Percentiles rank a stretch among this genome's conserved stretches.
phyloP scores from a whole-genome alignment of 2,113 vertebrate species.

The Nesoenas mayeri region DNA sequence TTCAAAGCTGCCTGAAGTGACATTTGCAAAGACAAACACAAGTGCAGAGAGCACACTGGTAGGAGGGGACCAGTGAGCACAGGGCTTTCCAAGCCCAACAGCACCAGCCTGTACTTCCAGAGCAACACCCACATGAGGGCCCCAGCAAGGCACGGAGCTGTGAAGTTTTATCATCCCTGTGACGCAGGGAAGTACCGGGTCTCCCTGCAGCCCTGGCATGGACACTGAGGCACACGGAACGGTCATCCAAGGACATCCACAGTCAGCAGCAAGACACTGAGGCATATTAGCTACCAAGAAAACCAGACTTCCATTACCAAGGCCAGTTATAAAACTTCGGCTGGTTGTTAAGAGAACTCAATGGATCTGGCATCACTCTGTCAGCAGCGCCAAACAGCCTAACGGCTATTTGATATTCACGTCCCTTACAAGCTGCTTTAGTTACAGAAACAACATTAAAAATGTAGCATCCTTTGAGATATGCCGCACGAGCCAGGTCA shows the following conservation, averaged over 20 bases:
- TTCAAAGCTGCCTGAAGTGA: neutral
- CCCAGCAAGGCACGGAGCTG: neutral
- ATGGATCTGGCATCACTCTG: neutral
- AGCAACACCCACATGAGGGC: slow-evolving; percentile 4
- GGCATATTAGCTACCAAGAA: neutral
- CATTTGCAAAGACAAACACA: neutral
- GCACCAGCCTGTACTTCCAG: neutral
- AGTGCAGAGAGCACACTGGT: accelerated
- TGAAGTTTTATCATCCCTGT: neutral
- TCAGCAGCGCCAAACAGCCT: slow-evolving; percentile 28
- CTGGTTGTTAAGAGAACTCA: neutral
- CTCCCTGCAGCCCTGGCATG: neutral
- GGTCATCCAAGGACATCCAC: slow-evolving; percentile 51
- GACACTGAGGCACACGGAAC: slow-evolving; percentile 10
- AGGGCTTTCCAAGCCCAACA: neutral
- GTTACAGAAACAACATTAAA: slow-evolving; percentile 40
- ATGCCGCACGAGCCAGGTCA: neutral
- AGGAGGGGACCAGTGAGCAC: neutral
- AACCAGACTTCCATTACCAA: neutral
- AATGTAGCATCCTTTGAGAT: neutral
- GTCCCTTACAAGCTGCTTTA: neutral
- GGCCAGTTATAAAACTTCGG: neutral
- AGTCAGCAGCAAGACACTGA: neutral
- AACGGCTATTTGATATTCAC: neutral
- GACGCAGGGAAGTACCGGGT: neutral